Conservation (phyloP, 2,888 invertebrate genomes). For the Limnephilus rhombicus region DNA sequence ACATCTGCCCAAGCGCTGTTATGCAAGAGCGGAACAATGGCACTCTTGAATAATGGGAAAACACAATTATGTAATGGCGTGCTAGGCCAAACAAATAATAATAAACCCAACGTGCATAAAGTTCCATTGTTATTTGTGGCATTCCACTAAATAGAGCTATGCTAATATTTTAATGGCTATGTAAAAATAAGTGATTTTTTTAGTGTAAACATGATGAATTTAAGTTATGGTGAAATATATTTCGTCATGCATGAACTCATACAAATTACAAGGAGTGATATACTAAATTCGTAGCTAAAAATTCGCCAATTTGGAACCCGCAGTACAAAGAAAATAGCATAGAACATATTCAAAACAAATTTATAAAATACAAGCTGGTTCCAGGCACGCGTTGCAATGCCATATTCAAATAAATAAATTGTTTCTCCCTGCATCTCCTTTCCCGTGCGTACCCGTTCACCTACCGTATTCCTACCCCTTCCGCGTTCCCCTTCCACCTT, state of each 20-base stretch:
- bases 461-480: too few species aligned
- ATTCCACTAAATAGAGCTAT: not conserved
- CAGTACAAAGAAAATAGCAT: too few species aligned
- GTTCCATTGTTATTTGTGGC: conserved; percentile 24
- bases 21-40: conserved; percentile 59
- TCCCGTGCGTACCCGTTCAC: too few species aligned
- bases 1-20: conserved; percentile 57
- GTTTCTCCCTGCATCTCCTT: too few species aligned
- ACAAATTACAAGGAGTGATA: not conserved
- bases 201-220: not conserved
- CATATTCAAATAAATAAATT: too few species aligned
- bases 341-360: too few species aligned
- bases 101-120: conserved; percentile 16
- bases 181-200: not conserved
- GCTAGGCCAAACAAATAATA: conserved; percentile 17
- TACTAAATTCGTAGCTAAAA: not conserved
- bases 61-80: conserved; percentile 44
- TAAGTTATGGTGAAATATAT: not conserved
- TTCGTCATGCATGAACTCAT: not conserved
- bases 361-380: too few species aligned
- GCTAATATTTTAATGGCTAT: not conserved
- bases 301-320: too few species aligned
- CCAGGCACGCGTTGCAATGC: too few species aligned
- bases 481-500: too few species aligned
- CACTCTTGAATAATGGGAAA: conserved; percentile 56